These are phyloP conservation scores for Otocyon megalotis DNA, from an alignment of 2,113 vertebrate species.

Conservation along the genomic window DNA sequence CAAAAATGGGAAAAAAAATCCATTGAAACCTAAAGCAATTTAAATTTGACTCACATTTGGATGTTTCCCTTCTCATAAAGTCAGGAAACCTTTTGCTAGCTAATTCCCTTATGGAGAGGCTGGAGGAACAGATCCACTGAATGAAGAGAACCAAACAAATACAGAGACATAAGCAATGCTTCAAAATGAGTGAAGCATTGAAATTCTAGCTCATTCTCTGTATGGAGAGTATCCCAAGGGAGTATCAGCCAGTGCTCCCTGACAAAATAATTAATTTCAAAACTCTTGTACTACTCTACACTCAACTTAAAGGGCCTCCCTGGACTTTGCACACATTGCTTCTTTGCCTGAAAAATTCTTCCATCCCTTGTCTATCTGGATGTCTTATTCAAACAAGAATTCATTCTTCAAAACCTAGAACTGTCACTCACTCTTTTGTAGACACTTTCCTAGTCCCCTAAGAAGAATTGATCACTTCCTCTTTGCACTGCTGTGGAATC, in stretches of 20 bases:
- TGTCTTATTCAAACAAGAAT: neutral
- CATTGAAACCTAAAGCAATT: neutral
- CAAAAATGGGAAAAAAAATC: neutral
- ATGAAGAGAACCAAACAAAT: neutral
- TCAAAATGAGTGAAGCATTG: neutral
- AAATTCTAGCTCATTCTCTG: neutral
- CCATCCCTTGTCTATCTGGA: neutral
- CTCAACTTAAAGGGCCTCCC: neutral
- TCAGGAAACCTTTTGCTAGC: neutral
- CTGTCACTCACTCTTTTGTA: neutral
- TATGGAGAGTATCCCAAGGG: neutral
- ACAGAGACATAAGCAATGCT: neutral
- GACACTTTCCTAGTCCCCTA: neutral
- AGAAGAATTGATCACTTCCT: neutral
- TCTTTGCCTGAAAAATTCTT: neutral
- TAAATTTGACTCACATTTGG: neutral
- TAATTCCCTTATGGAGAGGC: neutral
- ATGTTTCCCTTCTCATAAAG: neutral
- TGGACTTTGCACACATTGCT: rapidly evolving
- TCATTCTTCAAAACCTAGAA: neutral
- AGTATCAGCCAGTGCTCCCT: too few relatives aligned
- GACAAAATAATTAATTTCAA: neutral
- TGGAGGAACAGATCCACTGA: neutral
- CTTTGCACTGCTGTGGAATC: neutral
- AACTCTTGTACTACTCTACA: neutral